Base-by-base conservation (phyloP, 2,797 vertebrate species). In the Benthosema pterotum region DNA sequence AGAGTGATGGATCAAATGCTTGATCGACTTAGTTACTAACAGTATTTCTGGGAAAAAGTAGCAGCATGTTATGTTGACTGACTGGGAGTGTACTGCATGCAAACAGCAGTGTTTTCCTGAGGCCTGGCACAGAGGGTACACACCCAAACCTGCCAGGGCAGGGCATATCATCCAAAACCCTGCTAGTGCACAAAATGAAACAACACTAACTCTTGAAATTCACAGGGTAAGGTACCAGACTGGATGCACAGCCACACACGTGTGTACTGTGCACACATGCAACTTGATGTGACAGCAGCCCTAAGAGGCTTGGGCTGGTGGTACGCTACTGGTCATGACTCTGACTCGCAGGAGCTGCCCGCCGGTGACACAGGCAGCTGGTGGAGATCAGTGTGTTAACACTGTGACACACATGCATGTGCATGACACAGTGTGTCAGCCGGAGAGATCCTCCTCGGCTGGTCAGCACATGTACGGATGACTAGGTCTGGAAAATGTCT, bases 221-320 rank as follows among this genome's bases (percentile, higher is more conserved):
- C 6, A 11, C 32, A 38, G 7, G 32, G 32, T 38, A 38, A 2
- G 32, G 32, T 38, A 38, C 32, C 32, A 2, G 32, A 38, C 32
- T 11, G 32, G 32, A 38, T 9, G 3, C 22, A 28, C 5, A 6
- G 1, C 5, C 28, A 28, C 28, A 28, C 32, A 38, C 8, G 8
- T 38, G 7, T 9, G 9, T 7, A 38, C 22, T 5, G 22, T 25
- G 5, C 22, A 0, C 22, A 38, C 8, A 8, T 2, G 32, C n/a
- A n/a, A 38, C 32, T 38, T 38, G 32, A 38, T 38, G 32, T 38
- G 32, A 11, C 32, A 9, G 32, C 32, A 38, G 32, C 32, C 32
- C 57, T 88, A 90, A 89, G 85, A 89, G 83, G 87, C 86, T 92
- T 91, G 88, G 87, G 87, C 78, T 51, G 1, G 69, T 25, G 0